phyloP scores from a whole-genome alignment of 2,888 invertebrate species.

The Cacoxenus indagator region DNA sequence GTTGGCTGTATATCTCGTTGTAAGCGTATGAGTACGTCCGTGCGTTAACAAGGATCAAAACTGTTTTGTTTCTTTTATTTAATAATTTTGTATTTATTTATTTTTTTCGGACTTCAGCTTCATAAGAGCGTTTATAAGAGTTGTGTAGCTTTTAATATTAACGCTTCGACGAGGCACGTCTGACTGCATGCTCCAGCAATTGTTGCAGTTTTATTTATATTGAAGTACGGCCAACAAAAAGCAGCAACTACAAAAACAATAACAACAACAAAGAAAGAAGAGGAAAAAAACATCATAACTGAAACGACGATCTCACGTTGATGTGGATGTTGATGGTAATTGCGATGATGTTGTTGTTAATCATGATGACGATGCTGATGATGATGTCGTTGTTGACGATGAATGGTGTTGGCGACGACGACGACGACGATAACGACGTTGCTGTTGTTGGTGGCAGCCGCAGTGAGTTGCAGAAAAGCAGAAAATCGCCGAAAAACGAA shows the following conservation, averaged over 20 bases:
- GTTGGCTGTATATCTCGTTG: neutral
- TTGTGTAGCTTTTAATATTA: conserved; percentile 36
- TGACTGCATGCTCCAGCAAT: conserved; percentile 69
- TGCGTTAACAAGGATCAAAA: neutral
- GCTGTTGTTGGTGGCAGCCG: neutral
- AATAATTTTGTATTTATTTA: no score
- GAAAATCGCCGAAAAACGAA: conserved; percentile 43
- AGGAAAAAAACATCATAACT: conserved; percentile 21
- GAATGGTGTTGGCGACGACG: neutral
- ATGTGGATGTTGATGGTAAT: conserved; percentile 19
- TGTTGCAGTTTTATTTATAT: conserved; percentile 70
- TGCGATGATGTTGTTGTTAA: conserved; percentile 18
- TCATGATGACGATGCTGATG: conserved; percentile 39
- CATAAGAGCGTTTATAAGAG: no score
- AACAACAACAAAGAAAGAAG: conserved; percentile 34
- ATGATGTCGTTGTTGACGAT: conserved; percentile 4
- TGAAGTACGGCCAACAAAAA: conserved; percentile 59
- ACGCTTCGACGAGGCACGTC: conserved; percentile 67
- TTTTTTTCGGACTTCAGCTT: no score
- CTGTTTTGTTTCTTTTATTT: no score
- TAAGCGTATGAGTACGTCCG: neutral
- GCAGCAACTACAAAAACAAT: conserved; percentile 56
- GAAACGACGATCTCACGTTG: conserved; percentile 17
- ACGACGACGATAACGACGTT: conserved; percentile 23
- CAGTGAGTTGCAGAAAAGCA: conserved; percentile 57